phyloP scores from a whole-genome alignment of 2,888 invertebrate species.

The Exocentrus adspersus region DNA sequence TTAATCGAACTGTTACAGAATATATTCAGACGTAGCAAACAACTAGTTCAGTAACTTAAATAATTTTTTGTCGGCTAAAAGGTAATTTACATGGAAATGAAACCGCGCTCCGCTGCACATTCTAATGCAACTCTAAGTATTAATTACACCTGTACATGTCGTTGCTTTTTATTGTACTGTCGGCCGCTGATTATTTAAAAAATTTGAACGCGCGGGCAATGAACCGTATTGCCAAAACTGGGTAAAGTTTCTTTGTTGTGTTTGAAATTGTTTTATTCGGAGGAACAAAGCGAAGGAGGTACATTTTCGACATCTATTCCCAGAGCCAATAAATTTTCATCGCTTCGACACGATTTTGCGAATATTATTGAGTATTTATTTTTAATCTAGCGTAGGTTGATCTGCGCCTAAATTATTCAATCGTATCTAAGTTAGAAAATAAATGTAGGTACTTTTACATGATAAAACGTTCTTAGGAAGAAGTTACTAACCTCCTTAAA shows the following conservation, averaged over 20 bases:
- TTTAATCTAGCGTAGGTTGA: not conserved
- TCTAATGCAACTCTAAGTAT: not conserved
- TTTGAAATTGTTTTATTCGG: no score
- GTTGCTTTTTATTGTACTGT: not conserved
- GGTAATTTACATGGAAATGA: not conserved
- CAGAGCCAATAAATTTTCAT: not conserved
- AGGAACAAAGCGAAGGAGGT: no score
- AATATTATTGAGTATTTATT: not conserved
- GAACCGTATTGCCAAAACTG: no score
- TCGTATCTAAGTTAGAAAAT: no score
- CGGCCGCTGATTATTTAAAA: no score
- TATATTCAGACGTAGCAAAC: no score
- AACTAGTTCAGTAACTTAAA: no score
- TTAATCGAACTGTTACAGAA: no score
- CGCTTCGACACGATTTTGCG: not conserved
- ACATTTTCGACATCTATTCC: not conserved
- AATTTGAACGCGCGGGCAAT: no score
- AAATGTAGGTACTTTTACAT: no score
- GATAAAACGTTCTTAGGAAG: no score
- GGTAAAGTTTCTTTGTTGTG: no score
- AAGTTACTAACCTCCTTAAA: slow-evolving; percentile 16
- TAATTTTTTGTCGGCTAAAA: not conserved
- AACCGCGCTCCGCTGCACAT: not conserved
- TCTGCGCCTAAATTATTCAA: not conserved
- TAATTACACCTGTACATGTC: not conserved